Evolutionary conservation across 2,113 vertebrate species (phyloP).

Genomic region (Oreochromis tanganicae): DNA sequence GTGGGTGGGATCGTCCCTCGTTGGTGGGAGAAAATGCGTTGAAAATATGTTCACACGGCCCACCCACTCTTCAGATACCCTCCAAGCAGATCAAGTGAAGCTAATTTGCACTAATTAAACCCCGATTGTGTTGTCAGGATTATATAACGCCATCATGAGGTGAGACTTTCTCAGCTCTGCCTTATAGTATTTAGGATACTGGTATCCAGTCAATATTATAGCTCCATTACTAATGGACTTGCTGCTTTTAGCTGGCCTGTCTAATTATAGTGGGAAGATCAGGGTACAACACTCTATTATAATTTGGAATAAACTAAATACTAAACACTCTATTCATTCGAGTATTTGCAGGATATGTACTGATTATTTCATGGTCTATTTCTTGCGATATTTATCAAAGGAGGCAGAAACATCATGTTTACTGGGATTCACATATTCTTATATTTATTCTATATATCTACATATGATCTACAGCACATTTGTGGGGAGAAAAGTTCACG

Average conservation of each 20-base stretch:
- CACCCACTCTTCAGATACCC: slow-evolving; percentile 5
- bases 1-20: background rate
- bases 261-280: background rate
- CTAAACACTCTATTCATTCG: background rate
- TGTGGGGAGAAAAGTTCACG: background rate
- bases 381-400: background rate
- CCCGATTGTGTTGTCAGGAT: slow-evolving; percentile 11
- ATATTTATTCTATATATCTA: background rate
- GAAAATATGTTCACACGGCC: background rate
- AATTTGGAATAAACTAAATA: background rate
- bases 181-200: background rate
- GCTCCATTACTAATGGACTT: background rate
- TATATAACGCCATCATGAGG: background rate
- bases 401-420: background rate
- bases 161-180: background rate
- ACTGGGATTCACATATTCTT: background rate
- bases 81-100: background rate
- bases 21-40: slow-evolving; percentile 15
- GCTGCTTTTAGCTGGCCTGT: background rate
- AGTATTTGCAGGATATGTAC: background rate
- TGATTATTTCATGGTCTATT: background rate
- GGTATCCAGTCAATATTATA: background rate
- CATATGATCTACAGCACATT: background rate
- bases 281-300: background rate
- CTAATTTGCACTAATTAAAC: slow-evolving; percentile 34